A percentile compares a stretch with the other conserved stretches of the same genome.
Evolutionary conservation across 1,140 invertebrate species (phyloP).

Genomic region (Chionoecetes opilio): DNA sequence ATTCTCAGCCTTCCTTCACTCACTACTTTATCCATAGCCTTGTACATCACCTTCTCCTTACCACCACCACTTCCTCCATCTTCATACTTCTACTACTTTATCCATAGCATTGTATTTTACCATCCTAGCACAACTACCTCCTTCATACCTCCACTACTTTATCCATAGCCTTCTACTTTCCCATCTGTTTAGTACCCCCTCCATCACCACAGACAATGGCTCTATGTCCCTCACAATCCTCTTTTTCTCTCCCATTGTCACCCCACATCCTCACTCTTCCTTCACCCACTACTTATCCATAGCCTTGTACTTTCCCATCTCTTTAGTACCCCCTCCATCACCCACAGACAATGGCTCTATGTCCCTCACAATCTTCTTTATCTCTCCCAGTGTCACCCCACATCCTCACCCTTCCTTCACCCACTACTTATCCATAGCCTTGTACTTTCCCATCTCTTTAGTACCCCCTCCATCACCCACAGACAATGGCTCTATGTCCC

Average conservation of each 20-base stretch:
- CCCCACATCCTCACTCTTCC: background rate
- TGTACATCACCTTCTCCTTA: too few relatives aligned
- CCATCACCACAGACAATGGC: too few relatives aligned
- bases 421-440: background rate
- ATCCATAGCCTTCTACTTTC: too few relatives aligned
- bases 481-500: too few relatives aligned
- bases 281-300: background rate
- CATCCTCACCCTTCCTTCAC: background rate
- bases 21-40: too few relatives aligned
- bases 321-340: background rate
- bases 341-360: too few relatives aligned
- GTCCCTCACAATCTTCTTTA: background rate
- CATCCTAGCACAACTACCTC: background rate
- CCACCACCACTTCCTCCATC: too few relatives aligned
- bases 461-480: too few relatives aligned
- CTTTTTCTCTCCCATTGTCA: background rate
- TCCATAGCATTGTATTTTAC: background rate
- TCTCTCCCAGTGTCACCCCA: background rate
- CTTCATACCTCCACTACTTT: background rate
- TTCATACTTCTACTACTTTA: too few relatives aligned
- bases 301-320: background rate
- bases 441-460: background rate
- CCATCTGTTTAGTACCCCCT: too few relatives aligned
- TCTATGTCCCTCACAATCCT: too few relatives aligned
- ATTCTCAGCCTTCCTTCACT: too few relatives aligned